Evolutionary conservation across 2,888 invertebrate species (phyloP).

Genomic region (Drosophila aldrichi): DNA sequence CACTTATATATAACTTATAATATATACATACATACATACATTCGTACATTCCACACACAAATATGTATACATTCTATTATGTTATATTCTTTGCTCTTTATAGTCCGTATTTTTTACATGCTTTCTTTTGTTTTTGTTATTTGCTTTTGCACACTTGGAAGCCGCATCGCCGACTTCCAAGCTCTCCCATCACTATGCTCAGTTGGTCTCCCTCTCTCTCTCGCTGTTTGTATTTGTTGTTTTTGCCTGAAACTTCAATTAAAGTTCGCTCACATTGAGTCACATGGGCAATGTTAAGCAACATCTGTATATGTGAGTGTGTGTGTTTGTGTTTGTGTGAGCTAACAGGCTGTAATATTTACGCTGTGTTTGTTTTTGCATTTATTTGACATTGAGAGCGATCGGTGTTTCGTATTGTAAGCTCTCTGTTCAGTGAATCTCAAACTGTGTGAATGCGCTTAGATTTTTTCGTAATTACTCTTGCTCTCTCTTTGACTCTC

Average conservation of each 20-base stretch:
- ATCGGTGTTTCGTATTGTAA: background rate
- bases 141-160: conserved; percentile 15
- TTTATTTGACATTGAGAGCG: conserved; percentile 11
- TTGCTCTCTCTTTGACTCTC: background rate
- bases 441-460: conserved; percentile 14
- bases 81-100: conserved; percentile 38
- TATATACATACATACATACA: conserved; percentile 1
- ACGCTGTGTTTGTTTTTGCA: conserved; percentile 8
- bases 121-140: conserved; percentile 32
- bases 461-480: background rate
- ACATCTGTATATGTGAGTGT: background rate
- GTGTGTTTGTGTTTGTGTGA: background rate
- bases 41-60: conserved; percentile 4
- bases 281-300: conserved; percentile 19
- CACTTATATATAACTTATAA: conserved; percentile 1
- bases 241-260: conserved; percentile 45
- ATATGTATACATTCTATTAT: conserved; percentile 27
- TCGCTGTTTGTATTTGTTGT: conserved; percentile 3
- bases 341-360: conserved; percentile 23
- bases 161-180: conserved; percentile 9
- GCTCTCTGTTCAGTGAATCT: background rate
- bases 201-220: conserved; percentile 1
- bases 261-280: conserved; percentile 44
- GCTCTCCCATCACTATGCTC: conserved; percentile 15
- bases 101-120: conserved; percentile 25